Base-by-base conservation (phyloP, 2,797 vertebrate species). In the Alauda arvensis region DNA sequence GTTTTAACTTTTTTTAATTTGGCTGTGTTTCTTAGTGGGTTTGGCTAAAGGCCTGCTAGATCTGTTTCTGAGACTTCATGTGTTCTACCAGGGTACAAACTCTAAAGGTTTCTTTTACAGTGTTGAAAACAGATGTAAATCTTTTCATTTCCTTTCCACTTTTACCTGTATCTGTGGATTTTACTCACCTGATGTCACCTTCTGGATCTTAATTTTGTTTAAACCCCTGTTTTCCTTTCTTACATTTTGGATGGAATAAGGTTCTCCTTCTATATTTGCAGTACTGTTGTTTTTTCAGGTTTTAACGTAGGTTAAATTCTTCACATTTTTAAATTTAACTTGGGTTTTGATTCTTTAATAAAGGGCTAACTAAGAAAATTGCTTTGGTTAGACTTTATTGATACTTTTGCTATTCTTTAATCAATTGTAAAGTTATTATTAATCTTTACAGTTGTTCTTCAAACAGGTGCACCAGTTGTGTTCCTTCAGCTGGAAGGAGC, bases 351-450 rank as follows among this genome's bases (percentile, higher is more conserved):
- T 77, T 78, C 68, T 89, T 84, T 53, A 91, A 39, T 69, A 82
- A 95, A 94, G 91, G 90, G 91, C 90, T 95, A 93, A 89, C 77
- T 91, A 55, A 91, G 49, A 86, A 86, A 85, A 90, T 51, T 37
- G 55, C 14, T 89, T 84, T 75, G 24, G 14, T 79, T 93, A 80
- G 77, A 88, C 14, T 84, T 92, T 31, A 67, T 8, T 65, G 10
- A 60, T 90, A 63, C 23, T 60, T 84, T 18, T 59, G n/a, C 67
- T 84, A 17, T 28, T 61, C 49, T 85, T 80, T 40, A 85, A 67
- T 68, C 31, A 42, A 53, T 84, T 65, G n/a, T 70, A 34, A 84
- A 84, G 52, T 63, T 75, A 14, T 39, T 82, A n/a, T 1, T 70
- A 19, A 75, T 59, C 81, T 79, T 91, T 40, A 29, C 49, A 68